A percentile compares a stretch with the other conserved stretches of the same genome.
Evolutionary conservation across 2,113 vertebrate species (phyloP).

Genomic region (Notarius lentiginosus): DNA sequence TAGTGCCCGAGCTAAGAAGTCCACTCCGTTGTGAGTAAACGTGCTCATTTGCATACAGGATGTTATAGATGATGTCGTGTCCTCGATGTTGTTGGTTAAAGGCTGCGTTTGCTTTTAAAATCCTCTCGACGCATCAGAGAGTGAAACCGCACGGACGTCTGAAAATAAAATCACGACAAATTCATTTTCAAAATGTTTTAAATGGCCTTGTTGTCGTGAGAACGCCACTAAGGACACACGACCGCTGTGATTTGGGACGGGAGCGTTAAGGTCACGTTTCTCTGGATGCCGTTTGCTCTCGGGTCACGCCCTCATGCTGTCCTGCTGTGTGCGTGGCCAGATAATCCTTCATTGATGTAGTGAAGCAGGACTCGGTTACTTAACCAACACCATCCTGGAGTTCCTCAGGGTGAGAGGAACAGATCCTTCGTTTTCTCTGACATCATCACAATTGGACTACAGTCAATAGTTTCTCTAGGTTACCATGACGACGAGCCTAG

Average conservation of each 20-base stretch:
- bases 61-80: neutral
- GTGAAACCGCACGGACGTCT: neutral
- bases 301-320: constrained; percentile 59
- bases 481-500: neutral
- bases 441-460: neutral
- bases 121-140: neutral
- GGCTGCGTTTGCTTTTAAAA: neutral
- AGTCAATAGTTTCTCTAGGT: neutral
- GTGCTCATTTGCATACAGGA: neutral
- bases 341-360: constrained; percentile 61
- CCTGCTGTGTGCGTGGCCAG: constrained; percentile 56
- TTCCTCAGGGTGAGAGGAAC: neutral
- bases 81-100: neutral
- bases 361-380: constrained; percentile 44
- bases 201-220: neutral
- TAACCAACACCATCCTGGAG: neutral
- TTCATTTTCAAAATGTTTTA: neutral
- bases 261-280: neutral
- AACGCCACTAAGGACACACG: neutral
- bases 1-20: neutral
- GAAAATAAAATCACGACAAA: neutral
- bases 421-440: neutral
- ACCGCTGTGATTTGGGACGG: neutral
- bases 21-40: neutral
- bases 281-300: neutral